Evolutionary conservation across 2,797 vertebrate species (phyloP), one percentile per base, ranked within the genome.

Genomic region (Brachyalestes nurse): DNA sequence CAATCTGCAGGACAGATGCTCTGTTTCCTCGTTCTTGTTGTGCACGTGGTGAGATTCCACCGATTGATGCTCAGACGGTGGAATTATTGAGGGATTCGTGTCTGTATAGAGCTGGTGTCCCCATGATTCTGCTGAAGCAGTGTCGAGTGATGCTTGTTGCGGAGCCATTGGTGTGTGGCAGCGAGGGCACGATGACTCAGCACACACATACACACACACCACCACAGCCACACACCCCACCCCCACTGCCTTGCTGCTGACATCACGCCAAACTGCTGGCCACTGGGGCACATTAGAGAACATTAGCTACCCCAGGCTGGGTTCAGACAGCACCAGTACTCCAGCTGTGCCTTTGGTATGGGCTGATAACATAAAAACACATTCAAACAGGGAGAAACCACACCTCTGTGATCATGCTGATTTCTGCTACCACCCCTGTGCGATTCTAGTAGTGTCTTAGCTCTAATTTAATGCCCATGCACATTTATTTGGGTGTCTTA

Each of bases 111-210:
- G n/a, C n/a, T n/a, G n/a, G n/a, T n/a, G n/a, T n/a, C n/a, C n/a
- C n/a, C n/a, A n/a, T n/a, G n/a, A 60, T 34, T 23, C 60, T 34
- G 25, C 60, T 62, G 51, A 21, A 57, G 21, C 5, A 1, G 5
- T n/a, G 62, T 65, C 8, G 34, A 65, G 6, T 19, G 40, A 65
- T 53, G 23, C 47, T 71, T 14, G 47, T 25, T 25, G 66, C n/a
- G 1, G 14, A 17, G 45, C 47, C 53, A n/a, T 55, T 38, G 70
- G 13, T 53, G 17, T 65, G 62, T 77, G 64, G 62, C 16, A 19
- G 34, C 6, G 23, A 77, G 53, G 58, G 62, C 16, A 65, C 75
- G 55, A 19, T 72, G 60, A 82, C 80, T 72, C 80, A 55, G 73
- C 64, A 55, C 6, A 38, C 69, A 69, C 62, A 64, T 72, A 47